Evolutionary conservation across 1,140 invertebrate genomes (phyloP).

Genomic region (Micrasema longulum): DNA sequence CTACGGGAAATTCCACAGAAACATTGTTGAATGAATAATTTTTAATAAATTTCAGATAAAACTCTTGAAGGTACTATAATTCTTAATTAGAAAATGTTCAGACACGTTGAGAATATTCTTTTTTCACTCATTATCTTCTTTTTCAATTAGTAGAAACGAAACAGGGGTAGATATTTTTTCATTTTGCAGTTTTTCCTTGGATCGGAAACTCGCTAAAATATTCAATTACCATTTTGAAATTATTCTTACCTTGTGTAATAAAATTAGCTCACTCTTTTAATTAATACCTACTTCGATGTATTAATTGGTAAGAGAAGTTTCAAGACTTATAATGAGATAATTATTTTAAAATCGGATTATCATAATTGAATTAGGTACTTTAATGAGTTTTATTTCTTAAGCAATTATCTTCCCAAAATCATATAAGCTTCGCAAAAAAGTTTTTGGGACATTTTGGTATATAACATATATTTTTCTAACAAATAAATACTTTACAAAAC

Average conservation of each 20-base stretch:
- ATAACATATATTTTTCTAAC: too few species aligned
- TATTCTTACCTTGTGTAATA: neutral
- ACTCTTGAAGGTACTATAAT: slow-evolving; percentile 13
- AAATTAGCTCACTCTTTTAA: slow-evolving; percentile 1
- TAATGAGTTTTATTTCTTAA: too few species aligned
- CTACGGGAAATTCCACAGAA: neutral
- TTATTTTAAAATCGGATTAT: too few species aligned
- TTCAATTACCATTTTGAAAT: slow-evolving; percentile 14
- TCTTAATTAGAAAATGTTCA: slow-evolving; percentile 11
- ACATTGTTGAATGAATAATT: slow-evolving; percentile 16
- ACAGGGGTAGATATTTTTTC: neutral
- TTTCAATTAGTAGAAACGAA: slow-evolving; percentile 6
- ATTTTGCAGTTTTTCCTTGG: neutral
- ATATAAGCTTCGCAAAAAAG: too few species aligned
- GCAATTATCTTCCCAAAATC: too few species aligned
- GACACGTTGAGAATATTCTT: slow-evolving; percentile 12
- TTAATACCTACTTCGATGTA: slow-evolving; percentile 4
- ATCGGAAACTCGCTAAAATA: slow-evolving; percentile 21
- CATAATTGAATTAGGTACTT: too few species aligned
- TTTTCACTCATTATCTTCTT: neutral
- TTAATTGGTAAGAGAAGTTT: neutral
- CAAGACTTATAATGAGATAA: too few species aligned
- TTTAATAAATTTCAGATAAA: slow-evolving; percentile 16
- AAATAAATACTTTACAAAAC: too few species aligned
- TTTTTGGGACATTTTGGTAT: too few species aligned